Evolutionary conservation across 2,888 invertebrate genomes (phyloP).

Genomic region (Uropetala carovei): DNA sequence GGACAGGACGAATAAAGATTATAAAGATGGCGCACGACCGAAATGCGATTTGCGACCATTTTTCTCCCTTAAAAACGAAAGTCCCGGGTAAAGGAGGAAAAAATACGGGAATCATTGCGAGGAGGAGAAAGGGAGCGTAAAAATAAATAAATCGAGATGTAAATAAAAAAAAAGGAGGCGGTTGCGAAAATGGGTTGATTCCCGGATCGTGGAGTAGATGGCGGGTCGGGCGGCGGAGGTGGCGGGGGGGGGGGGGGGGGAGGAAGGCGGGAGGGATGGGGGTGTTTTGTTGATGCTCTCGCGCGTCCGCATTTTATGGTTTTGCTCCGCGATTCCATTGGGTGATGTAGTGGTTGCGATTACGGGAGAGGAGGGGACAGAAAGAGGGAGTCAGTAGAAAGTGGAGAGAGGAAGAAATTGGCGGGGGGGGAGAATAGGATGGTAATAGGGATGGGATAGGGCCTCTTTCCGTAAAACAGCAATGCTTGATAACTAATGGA

Average conservation of each 20-base stretch:
- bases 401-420: background rate
- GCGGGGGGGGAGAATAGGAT: background rate
- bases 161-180: background rate
- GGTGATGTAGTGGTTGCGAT: slow-evolving; percentile 22
- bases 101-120: background rate
- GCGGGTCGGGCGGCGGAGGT: no score
- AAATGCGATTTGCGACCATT: background rate
- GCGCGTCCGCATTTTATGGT: slow-evolving; percentile 18
- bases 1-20: slow-evolving; percentile 6
- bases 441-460: background rate
- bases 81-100: background rate
- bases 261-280: no score
- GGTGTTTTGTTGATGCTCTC: background rate
- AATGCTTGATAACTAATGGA: background rate
- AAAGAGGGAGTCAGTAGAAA: background rate
- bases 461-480: background rate
- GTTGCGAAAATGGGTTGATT: background rate
- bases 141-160: background rate
- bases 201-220: no score
- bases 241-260: no score
- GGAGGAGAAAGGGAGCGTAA: background rate
- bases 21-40: background rate
- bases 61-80: background rate
- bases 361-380: background rate
- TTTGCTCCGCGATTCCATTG: slow-evolving; percentile 4